Base-by-base conservation (phyloP, 2,888 invertebrate species). In the Anaspis maculata region DNA sequence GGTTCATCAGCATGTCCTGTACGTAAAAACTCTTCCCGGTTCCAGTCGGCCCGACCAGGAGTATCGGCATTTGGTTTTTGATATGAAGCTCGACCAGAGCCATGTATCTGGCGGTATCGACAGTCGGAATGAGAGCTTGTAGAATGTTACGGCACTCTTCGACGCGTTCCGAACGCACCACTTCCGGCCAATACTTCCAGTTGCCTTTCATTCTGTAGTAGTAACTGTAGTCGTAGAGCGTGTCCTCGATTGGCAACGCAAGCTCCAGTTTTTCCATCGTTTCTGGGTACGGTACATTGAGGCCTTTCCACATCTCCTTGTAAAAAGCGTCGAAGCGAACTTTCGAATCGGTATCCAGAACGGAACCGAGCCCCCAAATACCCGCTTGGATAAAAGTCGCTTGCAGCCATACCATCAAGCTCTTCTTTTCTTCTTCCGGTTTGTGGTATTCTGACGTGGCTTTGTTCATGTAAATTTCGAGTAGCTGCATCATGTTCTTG, bases 111-210 rank as follows among this genome's bases (percentile, higher is more conserved):
- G 81, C 79, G 0, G 89, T 86, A 58, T 94, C 94, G 29, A 85
- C 70, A 0, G 94, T 95, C 6, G 90, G 89, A 24, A 95, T 77
- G 24, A 90, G 71, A 30, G 83, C 74, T 60, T 79, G 77, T n/a
- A 76, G 66, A 36, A 82, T 69, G 57, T 79, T 81, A 15, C 73
- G 69, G 41, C 76, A 72, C 48, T 80, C 78, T 13, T 81, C 70
- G 4, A 79, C 63, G 35, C 81, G 77, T 59, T 72, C 70, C 21
- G 63, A 56, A 53, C 74, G 76, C 0, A 86, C 77, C 28, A 81
- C 57, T 34, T 94, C 92, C 2, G 77, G 77, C 83, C 88, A 92
- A 66, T 78, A 78, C 55, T 84, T 85, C 94, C 94, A 95, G 28
- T 72, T 72, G 0, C 94, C 94, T 60, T 87, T 83, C 24, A 79